These are phyloP conservation scores for Drosophila peninsularis DNA, from an alignment of 2,888 invertebrate genomes.

Conservation along the genomic window DNA sequence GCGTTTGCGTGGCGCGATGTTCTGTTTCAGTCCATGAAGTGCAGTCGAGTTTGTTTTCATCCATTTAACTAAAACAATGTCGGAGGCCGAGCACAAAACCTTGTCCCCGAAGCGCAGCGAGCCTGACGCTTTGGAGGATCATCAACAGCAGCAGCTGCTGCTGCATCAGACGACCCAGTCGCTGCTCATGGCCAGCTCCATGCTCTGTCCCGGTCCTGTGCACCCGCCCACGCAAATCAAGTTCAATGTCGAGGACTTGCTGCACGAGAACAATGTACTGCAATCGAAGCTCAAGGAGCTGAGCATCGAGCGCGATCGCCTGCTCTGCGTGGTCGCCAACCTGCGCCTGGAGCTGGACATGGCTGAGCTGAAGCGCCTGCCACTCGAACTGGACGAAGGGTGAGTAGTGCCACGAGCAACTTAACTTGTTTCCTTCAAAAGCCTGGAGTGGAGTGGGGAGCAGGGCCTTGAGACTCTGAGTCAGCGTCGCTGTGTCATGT, in stretches of 20 bases:
- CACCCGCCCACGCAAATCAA: slow-evolving; percentile 32
- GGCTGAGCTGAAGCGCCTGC: slow-evolving; percentile 83
- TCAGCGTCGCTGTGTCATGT: slow-evolving; percentile 60
- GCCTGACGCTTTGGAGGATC: slow-evolving; percentile 40
- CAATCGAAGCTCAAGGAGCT: slow-evolving; percentile 83
- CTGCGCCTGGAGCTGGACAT: slow-evolving; percentile 84
- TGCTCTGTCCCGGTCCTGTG: slow-evolving; percentile 58
- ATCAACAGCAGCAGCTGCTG: slow-evolving; percentile 60
- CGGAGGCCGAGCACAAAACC: slow-evolving; percentile 68
- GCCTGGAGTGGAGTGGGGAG: not conserved
- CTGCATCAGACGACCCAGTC: slow-evolving; percentile 83
- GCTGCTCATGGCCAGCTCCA: slow-evolving; percentile 82
- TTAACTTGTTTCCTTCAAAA: slow-evolving; percentile 18
- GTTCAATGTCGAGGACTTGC: slow-evolving; percentile 80
- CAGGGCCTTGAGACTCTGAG: slow-evolving; percentile 34
- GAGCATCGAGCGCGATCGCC: slow-evolving; percentile 82
- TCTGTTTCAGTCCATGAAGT: slow-evolving; percentile 35
- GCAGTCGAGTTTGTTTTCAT: slow-evolving; percentile 28
- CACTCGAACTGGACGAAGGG: slow-evolving; percentile 81
- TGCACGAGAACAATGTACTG: slow-evolving; percentile 81
- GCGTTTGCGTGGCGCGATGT: slow-evolving; percentile 70
- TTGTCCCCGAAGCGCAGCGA: slow-evolving; percentile 63
- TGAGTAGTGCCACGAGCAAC: slow-evolving; percentile 62
- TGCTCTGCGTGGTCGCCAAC: slow-evolving; percentile 84
- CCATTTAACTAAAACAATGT: slow-evolving; percentile 52